Evolutionary conservation across 1,140 invertebrate genomes (phyloP), one percentile per base, ranked within the genome.

Genomic region (Camponotus pennsylvanicus): DNA sequence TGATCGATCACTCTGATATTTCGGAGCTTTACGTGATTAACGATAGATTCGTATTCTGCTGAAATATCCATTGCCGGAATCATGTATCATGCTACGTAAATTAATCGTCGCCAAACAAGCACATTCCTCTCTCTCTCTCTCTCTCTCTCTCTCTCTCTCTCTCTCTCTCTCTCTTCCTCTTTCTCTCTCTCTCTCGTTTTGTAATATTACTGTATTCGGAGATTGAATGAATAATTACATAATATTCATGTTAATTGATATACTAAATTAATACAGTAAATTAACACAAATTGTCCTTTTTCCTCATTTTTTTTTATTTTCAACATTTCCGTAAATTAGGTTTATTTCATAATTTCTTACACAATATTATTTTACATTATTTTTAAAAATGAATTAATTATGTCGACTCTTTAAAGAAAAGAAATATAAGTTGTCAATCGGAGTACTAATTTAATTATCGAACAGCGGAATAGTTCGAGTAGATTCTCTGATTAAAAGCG

Each of bases 1-100:
- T 49, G 69, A 75, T 45, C 40, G 69, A 75, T 73, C 66, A 40
- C 37, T 61, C 57, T 49, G 69, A 83, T 80, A 70, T 83, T 83
- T 83, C 55, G 4, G 6, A 32, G 42, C 40, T 6, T 70, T 34
- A 61, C 27, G n/a, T 63, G 79, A 75, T 61, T 61, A 45, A 45
- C 40, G 40, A n/a, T 49, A 73, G 34, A 80, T 73, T 45, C 40
- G 40, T 37, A 71, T 71, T 73, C 13, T 42, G 27, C 18, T 18
- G 13, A 61, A 49, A 73, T 73, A 34, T 4, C 11, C 6, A 3
- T 67, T 61, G 21, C 7, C 27, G 18, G 27, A 45, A 2, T 71
- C 40, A 55, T 2, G 37, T 42, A 75, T 83, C 69, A 45, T 57
- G n/a, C 45, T 42, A 63, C 55, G 69, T 27, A 83, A 82, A 83